A percentile compares a stretch with the other conserved stretches of the same genome.
Evolutionary conservation across 2,113 vertebrate species (phyloP).

Genomic region (Dasyurus viverrinus): DNA sequence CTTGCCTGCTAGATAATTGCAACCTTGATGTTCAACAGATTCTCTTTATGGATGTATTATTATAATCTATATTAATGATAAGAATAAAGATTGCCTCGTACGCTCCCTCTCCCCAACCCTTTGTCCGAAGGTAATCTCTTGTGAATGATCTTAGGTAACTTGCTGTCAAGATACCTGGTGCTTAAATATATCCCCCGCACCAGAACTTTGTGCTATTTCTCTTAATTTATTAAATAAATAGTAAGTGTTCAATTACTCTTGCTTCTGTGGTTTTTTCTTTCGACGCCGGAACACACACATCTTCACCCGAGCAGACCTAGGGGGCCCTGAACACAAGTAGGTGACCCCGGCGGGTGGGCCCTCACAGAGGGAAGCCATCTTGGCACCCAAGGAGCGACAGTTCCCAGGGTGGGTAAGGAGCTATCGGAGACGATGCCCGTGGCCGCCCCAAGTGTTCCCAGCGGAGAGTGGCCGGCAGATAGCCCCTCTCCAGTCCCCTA

Average conservation of each 20-base stretch:
- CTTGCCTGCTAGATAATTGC: neutral
- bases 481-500: neutral
- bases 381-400: neutral
- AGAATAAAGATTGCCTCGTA: neutral
- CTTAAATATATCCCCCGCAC: constrained; percentile 61
- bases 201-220: constrained; percentile 81
- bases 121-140: neutral
- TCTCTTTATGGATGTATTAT: neutral
- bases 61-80: neutral
- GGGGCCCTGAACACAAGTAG: neutral
- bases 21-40: neutral
- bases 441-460: neutral
- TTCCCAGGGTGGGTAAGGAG: neutral
- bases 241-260: constrained; percentile 74
- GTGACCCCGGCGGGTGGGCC: too few relatives aligned
- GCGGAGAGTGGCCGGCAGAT: too few relatives aligned
- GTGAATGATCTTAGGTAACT: neutral
- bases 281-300: neutral
- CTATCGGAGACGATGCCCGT: neutral
- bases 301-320: neutral
- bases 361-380: neutral
- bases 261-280: neutral
- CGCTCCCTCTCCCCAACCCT: neutral
- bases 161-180: neutral
- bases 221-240: constrained; percentile 81